Base-by-base conservation (phyloP, 2,797 vertebrate species). In the Champsocephalus gunnari region DNA sequence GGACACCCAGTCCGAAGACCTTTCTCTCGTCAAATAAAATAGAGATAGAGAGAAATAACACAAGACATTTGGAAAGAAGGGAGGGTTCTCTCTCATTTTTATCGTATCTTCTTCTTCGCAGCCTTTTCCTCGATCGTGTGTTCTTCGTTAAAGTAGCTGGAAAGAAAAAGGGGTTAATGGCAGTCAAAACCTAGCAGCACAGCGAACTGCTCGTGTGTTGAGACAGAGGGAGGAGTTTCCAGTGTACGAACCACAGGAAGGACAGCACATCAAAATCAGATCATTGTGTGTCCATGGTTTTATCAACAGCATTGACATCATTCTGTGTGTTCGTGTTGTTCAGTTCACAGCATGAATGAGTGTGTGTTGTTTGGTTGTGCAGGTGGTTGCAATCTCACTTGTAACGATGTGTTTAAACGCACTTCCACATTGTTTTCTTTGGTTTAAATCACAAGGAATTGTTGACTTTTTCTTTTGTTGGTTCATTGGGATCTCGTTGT, bases 91-190 rank as follows among this genome's bases (percentile, higher is more conserved):
- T 61, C 45, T 71, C 66, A 24, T 69, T 84, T 16, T 17, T 44
- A 28, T 5, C 28, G 4, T 19, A 51, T 38, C 34, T 38, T 84
- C 80, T 34, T 80, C 72, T 51, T 84, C 28, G 8, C 16, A 62
- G 73, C 16, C 45, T 69, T 28, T 48, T 73, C 50, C 63, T 71
- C 54, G 21, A 45, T 10, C 71, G 14, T n/a, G 61, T 9, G 28
- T 57, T 82, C n/a, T 69, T 88, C 85, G 81, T 83, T 54, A 72
- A 57, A 64, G 73, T 19, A 54, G 88, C 91, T 93, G 84, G n/a
- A 92, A 89, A 76, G 61, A 65, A 91, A 88, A 83, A 21, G 53
- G 41, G 45, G 79, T 92, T 92, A 91, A 63, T 19, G 14, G 66
- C 84, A 86, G 48, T 63, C 53, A 88, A 65, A 86, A 65, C 56